phyloP scores from a whole-genome alignment of 37 sponge, comb jelly and placozoan species.

The Mnemiopsis leidyi region DNA sequence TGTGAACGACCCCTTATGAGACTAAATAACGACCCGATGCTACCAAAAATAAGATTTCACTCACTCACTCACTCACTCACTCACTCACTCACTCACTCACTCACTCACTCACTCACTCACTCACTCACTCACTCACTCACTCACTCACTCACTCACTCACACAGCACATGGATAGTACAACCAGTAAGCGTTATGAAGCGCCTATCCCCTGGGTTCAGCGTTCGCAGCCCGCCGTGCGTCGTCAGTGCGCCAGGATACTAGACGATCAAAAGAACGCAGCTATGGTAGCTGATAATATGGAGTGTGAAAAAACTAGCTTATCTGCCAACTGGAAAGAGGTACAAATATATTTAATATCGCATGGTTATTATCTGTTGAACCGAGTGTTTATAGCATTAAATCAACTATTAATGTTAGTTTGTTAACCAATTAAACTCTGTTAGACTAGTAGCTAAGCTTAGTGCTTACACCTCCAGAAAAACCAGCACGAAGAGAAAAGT shows the following conservation, averaged over 20 bases:
- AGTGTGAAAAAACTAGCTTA: conserved; percentile 32
- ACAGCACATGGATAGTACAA: conserved; percentile 36
- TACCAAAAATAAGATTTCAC: no score
- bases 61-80: conserved; percentile 30
- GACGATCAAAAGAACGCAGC: conserved; percentile 62
- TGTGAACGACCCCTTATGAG: no score
- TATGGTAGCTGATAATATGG: conserved; percentile 57
- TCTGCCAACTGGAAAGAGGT: conserved; percentile 62
- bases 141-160: neutral
- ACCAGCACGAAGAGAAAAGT: neutral
- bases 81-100: conserved; percentile 36
- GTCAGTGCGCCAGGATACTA: neutral
- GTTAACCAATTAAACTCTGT: no score
- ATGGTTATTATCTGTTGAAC: no score
- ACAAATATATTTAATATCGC: conserved; percentile 10
- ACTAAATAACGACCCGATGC: no score
- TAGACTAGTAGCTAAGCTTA: no score
- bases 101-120: conserved; percentile 56
- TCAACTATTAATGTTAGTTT: no score
- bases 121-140: conserved; percentile 21
- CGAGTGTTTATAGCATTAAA: no score
- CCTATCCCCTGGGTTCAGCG: conserved; percentile 53
- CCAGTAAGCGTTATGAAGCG: conserved; percentile 17
- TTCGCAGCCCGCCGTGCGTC: neutral
- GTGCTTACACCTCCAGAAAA: neutral